A percentile compares a stretch with the other conserved stretches of the same genome.
phyloP scores from a whole-genome alignment of 2,888 invertebrate species.

The Apamea sordens region DNA sequence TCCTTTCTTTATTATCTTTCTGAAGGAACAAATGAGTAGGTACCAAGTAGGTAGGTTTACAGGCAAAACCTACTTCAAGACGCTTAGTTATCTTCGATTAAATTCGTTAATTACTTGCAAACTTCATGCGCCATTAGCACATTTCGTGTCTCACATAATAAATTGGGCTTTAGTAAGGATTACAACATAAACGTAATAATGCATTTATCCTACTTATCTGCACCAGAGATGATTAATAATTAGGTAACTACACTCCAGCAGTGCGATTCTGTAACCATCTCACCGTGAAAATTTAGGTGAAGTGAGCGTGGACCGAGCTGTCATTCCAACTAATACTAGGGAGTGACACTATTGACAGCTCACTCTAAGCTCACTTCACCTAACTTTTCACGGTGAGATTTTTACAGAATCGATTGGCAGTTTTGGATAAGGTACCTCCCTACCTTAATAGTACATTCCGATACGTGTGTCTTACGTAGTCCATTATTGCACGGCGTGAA shows the following conservation, averaged over 20 bases:
- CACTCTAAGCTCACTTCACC: no score
- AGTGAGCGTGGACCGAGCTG: no score
- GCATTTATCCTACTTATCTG: not conserved
- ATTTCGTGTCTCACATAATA: not conserved
- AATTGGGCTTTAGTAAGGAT: not conserved
- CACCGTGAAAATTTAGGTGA: no score
- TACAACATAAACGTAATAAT: not conserved
- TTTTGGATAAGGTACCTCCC: not conserved
- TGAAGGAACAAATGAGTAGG: not conserved
- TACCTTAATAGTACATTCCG: no score
- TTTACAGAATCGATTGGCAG: no score
- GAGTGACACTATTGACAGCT: no score
- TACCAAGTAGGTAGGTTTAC: not conserved
- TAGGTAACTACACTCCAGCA: not conserved
- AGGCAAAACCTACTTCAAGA: not conserved
- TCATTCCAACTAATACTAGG: no score
- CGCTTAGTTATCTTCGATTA: not conserved
- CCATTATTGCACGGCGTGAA: no score
- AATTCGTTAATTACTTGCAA: not conserved
- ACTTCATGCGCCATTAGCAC: slow-evolving; percentile 1
- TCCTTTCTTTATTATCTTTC: not conserved
- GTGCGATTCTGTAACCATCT: no score
- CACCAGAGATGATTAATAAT: not conserved
- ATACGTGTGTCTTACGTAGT: no score
- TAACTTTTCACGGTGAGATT: no score